Base-by-base conservation (phyloP, 2,797 vertebrate genomes). In the Crax fasciolata region DNA sequence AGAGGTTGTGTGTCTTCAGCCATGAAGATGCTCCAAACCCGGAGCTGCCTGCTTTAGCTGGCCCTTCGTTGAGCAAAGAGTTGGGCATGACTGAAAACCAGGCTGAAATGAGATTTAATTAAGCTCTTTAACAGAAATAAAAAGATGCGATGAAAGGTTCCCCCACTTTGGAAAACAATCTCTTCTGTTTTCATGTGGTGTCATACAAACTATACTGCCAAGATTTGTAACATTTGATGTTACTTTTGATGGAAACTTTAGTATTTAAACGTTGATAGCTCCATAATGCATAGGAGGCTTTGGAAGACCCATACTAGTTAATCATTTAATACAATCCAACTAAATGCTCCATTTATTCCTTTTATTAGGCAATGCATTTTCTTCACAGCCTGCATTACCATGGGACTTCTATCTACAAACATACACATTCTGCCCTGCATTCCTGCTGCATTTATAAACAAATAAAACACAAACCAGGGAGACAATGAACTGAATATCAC, bases 231-330 rank as follows among this genome's bases (percentile, higher is more conserved):
- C 68, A 82, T 51, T 79, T 82, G 20, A 57, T 68, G 25, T 46
- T 86, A 61, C 30, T 78, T 90, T 30, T 58, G 49, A 66, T 54
- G 61, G 23, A 71, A 72, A 51, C 27, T 81, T 68, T 77, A 83
- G 39, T 65, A 63, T 35, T 66, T 58, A 65, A 84, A 48, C 32
- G 67, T 19, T 18, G 35, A 66, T 87, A 66, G 24, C 55, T 91
- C 51, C 1, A 0, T 58, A 76, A 89, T 73, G 48, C 4, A 0
- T 35, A 27, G 35, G 30, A 78, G 35, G 18, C 52, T 92, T 90
- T 89, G 67, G 76, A 81, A 82, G 43, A 57, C n/a, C n/a, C 27
- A 87, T 35, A 10, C 71, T 70, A 87, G 87, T 93, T 91, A 87
- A 89, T 58, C 82, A 87, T 41, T 43, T 78, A 59, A 67, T 72